These are phyloP conservation scores for Scrobipalpa atriplicella DNA, from an alignment of 2,888 invertebrate genomes.

Conservation along the genomic window DNA sequence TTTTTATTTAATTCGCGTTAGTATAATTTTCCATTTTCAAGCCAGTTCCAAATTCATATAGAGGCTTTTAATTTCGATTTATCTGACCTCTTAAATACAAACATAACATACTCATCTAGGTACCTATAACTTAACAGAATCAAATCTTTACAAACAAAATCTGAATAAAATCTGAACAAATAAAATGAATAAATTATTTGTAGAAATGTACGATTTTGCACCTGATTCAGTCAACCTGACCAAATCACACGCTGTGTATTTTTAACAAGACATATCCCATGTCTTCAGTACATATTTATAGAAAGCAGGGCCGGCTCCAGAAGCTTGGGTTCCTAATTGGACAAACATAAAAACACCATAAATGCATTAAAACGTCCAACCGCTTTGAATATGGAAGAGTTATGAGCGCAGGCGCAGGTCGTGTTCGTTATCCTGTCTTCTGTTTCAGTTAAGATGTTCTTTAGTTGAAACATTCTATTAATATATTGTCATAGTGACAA, in stretches of 20 bases:
- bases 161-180: too few relatives aligned
- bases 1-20: too few relatives aligned
- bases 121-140: too few relatives aligned
- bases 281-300: constrained; percentile 11
- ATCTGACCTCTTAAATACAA: too few relatives aligned
- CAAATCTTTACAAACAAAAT: too few relatives aligned
- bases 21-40: too few relatives aligned
- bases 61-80: too few relatives aligned
- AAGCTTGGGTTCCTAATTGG: constrained; percentile 11
- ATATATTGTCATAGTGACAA: background rate
- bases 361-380: constrained; percentile 22
- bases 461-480: background rate
- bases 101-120: too few relatives aligned
- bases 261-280: constrained; percentile 1
- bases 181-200: too few relatives aligned
- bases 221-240: background rate
- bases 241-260: background rate
- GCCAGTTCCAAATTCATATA: too few relatives aligned
- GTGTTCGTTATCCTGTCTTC: background rate
- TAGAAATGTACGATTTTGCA: too few relatives aligned
- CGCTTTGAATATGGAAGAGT: constrained; percentile 12
- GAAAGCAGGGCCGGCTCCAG: constrained; percentile 8
- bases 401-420: constrained; percentile 8
- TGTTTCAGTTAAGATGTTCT: background rate
- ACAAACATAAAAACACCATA: constrained; percentile 16